Conservation (phyloP, 2,113 vertebrate genomes). For the Poeciliopsis turrubarensis region DNA sequence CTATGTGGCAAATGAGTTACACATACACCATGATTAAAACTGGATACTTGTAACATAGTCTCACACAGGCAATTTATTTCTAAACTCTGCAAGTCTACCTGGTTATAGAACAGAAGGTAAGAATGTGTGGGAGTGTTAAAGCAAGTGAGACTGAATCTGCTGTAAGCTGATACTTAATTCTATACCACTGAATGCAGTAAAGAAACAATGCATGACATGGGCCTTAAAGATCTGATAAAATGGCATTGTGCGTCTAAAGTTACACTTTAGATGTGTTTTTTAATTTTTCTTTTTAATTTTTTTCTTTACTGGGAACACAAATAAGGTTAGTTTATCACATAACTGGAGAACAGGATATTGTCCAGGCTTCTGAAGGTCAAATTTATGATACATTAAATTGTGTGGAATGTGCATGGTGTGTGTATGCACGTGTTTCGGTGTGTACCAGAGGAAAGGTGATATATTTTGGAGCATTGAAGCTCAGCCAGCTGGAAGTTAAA, state of each 20-base stretch:
- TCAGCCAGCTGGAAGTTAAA: conserved; percentile 41
- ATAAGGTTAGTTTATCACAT: not conserved
- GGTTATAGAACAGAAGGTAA: conserved; percentile 47
- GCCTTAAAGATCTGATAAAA: conserved; percentile 34
- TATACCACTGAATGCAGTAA: conserved; percentile 48
- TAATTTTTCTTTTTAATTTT: not conserved
- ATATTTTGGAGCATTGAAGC: conserved; percentile 10
- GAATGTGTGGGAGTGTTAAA: conserved; percentile 35
- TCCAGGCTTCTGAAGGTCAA: not conserved
- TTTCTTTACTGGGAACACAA: not conserved
- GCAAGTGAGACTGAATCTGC: conserved; percentile 55
- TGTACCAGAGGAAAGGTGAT: conserved; percentile 30
- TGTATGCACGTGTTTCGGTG: not conserved
- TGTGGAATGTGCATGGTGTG: not conserved
- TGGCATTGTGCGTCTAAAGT: not conserved
- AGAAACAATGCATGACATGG: conserved; percentile 51
- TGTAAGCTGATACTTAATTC: conserved; percentile 58
- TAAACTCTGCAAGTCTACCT: conserved; percentile 67
- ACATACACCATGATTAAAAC: conserved; percentile 53
- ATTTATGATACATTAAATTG: not conserved
- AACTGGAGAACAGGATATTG: not conserved
- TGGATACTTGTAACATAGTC: conserved; percentile 42
- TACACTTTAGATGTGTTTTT: not conserved
- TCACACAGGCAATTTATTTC: conserved; percentile 54
- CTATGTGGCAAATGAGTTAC: conserved; percentile 55